Conservation (phyloP, 2,888 invertebrate genomes). For the Epinotia nisella region DNA sequence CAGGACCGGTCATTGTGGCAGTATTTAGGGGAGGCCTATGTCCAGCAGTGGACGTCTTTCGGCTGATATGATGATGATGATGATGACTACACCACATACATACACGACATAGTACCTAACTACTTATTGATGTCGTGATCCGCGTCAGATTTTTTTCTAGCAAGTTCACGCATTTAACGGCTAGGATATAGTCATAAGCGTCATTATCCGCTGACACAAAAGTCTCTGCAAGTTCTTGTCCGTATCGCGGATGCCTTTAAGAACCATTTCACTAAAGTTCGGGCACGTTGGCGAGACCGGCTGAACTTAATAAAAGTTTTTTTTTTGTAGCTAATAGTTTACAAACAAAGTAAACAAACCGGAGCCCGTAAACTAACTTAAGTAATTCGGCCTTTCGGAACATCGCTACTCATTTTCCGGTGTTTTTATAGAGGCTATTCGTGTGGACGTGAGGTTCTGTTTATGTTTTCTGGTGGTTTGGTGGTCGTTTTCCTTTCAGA, state of each 20-base stretch:
- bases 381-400: constrained; percentile 10
- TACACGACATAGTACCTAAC: too few relatives aligned
- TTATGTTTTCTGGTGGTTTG: neutral
- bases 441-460: neutral
- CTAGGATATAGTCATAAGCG: neutral
- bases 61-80: too few relatives aligned
- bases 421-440: neutral
- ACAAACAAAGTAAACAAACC: constrained; percentile 36
- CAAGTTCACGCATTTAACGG: too few relatives aligned
- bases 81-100: too few relatives aligned
- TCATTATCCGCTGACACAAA: neutral
- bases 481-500: too few relatives aligned
- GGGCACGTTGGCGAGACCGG: constrained; percentile 8
- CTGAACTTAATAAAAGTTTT: constrained; percentile 37
- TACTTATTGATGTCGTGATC: too few relatives aligned
- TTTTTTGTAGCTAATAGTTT: constrained; percentile 40
- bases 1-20: too few relatives aligned
- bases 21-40: too few relatives aligned
- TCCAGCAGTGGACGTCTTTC: too few relatives aligned
- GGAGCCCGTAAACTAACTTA: constrained; percentile 16
- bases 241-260: constrained; percentile 15
- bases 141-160: too few relatives aligned
- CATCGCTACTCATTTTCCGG: constrained; percentile 14
- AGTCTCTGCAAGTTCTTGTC: constrained; percentile 6
- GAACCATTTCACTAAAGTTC: constrained; percentile 18